Evolutionary conservation across 2,797 vertebrate genomes (phyloP).

Genomic region (Megalops cyprinoides): DNA sequence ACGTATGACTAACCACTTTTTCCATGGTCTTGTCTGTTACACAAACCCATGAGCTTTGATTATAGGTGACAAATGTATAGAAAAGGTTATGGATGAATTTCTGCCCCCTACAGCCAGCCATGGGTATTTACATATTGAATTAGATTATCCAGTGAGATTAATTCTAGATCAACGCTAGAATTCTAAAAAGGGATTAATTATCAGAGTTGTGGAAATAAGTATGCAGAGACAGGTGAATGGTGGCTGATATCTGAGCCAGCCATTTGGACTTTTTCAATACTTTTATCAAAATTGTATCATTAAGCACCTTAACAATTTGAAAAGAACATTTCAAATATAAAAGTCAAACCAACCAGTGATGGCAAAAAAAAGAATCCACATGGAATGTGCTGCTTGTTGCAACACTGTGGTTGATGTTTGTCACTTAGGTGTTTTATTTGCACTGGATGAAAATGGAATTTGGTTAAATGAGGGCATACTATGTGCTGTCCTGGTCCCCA

Average conservation of each 20-base stretch:
- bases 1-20: slow-evolving; percentile 15
- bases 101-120: slow-evolving; percentile 22
- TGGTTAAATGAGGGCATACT: background rate
- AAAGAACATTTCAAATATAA: no score
- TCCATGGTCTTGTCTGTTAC: slow-evolving; percentile 8
- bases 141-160: no score
- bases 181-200: no score
- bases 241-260: background rate
- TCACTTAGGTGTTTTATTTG: slow-evolving; percentile 10
- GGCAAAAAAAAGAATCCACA: background rate
- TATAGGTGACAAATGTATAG: slow-evolving; percentile 4
- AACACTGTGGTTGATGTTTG: slow-evolving; percentile 32
- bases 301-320: slow-evolving; percentile 13
- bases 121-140: no score
- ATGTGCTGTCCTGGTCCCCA: background rate
- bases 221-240: background rate
- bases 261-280: background rate
- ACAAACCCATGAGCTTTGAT: background rate
- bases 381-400: background rate
- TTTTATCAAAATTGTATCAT: background rate
- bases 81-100: background rate
- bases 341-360: background rate
- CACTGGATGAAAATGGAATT: slow-evolving; percentile 16
- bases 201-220: no score
- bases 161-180: no score